Evolutionary conservation across 2,797 vertebrate genomes (phyloP).

Genomic region (Acanthopagrus latus): DNA sequence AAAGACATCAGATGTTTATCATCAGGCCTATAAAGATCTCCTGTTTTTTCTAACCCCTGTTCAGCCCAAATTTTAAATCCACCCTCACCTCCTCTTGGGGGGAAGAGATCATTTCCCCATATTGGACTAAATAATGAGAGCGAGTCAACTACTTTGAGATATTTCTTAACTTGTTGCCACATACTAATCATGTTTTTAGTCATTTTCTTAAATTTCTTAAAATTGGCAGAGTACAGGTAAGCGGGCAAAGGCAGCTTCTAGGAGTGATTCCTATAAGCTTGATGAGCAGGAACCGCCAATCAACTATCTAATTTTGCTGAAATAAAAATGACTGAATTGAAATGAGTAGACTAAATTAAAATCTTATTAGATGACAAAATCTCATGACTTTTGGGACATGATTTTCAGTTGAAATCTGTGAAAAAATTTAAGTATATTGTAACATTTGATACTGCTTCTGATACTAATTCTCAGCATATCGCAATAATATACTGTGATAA

Average conservation of each 20-base stretch:
- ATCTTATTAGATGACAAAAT: too few relatives aligned
- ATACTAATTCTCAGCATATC: too few relatives aligned
- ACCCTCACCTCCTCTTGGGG: not conserved
- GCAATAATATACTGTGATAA: too few relatives aligned
- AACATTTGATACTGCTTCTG: too few relatives aligned
- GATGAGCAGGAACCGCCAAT: too few relatives aligned
- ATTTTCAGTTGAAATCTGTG: too few relatives aligned
- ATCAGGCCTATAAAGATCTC: not conserved
- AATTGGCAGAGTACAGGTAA: constrained; percentile 3
- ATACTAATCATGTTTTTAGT: not conserved
- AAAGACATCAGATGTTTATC: not conserved
- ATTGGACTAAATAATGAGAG: not conserved
- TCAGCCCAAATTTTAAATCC: not conserved
- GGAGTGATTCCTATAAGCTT: too few relatives aligned
- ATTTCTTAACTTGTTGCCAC: not conserved
- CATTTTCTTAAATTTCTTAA: constrained; percentile 9
- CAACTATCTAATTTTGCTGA: too few relatives aligned
- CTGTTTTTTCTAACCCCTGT: not conserved
- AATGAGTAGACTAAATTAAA: too few relatives aligned
- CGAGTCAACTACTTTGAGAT: not conserved
- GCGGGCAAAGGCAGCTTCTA: not conserved
- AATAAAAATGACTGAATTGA: too few relatives aligned
- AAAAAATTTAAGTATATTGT: too few relatives aligned
- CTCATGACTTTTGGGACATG: too few relatives aligned
- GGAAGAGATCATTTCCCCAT: not conserved